Percentiles rank a stretch among this genome's conserved stretches.
These are phyloP conservation scores for Menidia beryllina DNA, from an alignment of 2,113 vertebrate genomes.

Conservation along the genomic window DNA sequence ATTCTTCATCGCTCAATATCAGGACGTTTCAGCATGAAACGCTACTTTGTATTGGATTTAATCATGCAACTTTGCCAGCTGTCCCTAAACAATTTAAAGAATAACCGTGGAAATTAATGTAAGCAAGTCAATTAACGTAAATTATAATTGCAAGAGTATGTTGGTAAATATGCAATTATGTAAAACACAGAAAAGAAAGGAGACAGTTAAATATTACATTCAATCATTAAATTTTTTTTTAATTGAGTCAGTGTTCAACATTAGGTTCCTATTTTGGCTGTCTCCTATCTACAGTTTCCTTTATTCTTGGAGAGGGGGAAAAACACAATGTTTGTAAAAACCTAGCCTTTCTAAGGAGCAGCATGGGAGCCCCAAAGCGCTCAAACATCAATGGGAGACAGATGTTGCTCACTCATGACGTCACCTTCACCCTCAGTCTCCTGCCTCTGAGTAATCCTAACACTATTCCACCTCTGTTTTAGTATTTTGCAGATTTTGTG, in stretches of 20 bases:
- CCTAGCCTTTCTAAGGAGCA: slow-evolving; percentile 11
- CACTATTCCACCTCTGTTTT: slow-evolving; percentile 38
- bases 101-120: background rate
- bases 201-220: no score
- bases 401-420: slow-evolving; percentile 68
- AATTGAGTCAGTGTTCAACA: no score
- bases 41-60: background rate
- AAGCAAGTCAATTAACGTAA: background rate
- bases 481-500: slow-evolving; percentile 18
- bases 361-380: slow-evolving; percentile 22
- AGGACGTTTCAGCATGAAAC: no score
- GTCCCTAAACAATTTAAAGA: background rate
- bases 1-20: no score
- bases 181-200: background rate
- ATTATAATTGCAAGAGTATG: background rate
- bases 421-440: slow-evolving; percentile 28
- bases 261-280: background rate
- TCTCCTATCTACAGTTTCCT: slow-evolving; percentile 5
- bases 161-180: background rate
- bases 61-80: background rate
- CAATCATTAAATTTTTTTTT: no score
- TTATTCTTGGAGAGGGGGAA: background rate
- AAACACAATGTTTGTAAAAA: slow-evolving; percentile 19
- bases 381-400: slow-evolving; percentile 67
- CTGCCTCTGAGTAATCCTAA: slow-evolving; percentile 46